Conservation (phyloP, 1,140 invertebrate genomes). For the Aradophagus sp. region DNA sequence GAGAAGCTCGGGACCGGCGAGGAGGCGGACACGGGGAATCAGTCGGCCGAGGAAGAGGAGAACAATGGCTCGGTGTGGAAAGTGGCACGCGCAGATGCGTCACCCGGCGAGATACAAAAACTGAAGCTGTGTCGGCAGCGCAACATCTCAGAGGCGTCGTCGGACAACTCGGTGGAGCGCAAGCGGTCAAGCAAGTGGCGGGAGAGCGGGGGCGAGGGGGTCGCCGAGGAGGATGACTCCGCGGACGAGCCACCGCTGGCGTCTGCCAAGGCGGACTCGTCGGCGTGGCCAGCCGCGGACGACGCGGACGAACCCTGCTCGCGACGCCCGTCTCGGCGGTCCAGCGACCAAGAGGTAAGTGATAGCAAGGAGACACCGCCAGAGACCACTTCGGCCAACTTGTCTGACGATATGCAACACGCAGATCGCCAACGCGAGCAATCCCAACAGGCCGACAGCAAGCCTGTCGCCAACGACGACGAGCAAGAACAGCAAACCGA, state of each 20-base stretch:
- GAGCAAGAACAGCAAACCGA: background rate
- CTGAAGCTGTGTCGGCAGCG: slow-evolving; percentile 74
- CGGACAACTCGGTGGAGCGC: slow-evolving; percentile 66
- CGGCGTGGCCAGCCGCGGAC: slow-evolving; percentile 42
- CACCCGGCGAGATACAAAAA: slow-evolving; percentile 76
- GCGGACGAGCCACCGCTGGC: slow-evolving; percentile 67
- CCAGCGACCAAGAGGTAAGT: slow-evolving; percentile 73
- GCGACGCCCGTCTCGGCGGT: slow-evolving; percentile 68
- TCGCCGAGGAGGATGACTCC: slow-evolving; percentile 71
- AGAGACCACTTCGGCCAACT: slow-evolving; percentile 72
- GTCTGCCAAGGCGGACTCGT: slow-evolving; percentile 53
- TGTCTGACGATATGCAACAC: slow-evolving; percentile 75
- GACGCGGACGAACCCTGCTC: slow-evolving; percentile 62
- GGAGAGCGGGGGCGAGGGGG: slow-evolving; percentile 68
- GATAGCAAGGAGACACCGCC: slow-evolving; percentile 74
- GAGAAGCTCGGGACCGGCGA: slow-evolving; percentile 44
- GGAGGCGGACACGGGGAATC: slow-evolving; percentile 53
- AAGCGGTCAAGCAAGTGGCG: slow-evolving; percentile 72
- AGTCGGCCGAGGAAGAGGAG: slow-evolving; percentile 57
- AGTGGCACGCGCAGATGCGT: slow-evolving; percentile 75
- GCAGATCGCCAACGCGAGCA: slow-evolving; percentile 66
- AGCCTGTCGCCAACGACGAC: slow-evolving; percentile 7
- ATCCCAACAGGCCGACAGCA: slow-evolving; percentile 1
- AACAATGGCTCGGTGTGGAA: slow-evolving; percentile 73
- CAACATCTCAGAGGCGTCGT: slow-evolving; percentile 69